A percentile compares a stretch with the other conserved stretches of the same genome.
Evolutionary conservation across 2,888 invertebrate species (phyloP).

Genomic region (Watsonalla cultraria): DNA sequence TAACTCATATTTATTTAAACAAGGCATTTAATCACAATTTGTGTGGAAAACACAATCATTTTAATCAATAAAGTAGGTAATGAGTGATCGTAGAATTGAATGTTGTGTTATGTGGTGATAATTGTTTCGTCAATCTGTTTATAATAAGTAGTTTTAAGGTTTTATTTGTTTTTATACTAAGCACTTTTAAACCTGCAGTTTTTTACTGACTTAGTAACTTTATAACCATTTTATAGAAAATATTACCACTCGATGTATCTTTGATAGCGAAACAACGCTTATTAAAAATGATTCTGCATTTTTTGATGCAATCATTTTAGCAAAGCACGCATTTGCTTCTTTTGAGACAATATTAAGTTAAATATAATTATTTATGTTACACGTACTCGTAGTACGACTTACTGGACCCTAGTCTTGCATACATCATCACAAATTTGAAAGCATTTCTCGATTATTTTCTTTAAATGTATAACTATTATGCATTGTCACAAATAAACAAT

Average conservation of each 20-base stretch:
- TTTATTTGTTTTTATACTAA: slow-evolving; percentile 28
- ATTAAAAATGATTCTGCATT: too few species aligned
- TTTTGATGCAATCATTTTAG: neutral
- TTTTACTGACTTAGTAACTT: too few species aligned
- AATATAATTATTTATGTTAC: too few species aligned
- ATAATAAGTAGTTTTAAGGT: slow-evolving; percentile 19
- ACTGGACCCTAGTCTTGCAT: slow-evolving; percentile 43
- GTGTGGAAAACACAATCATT: neutral
- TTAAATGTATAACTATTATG: slow-evolving; percentile 62
- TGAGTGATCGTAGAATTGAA: neutral
- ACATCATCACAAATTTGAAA: slow-evolving; percentile 52
- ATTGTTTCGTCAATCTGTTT: slow-evolving; percentile 14
- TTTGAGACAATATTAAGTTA: neutral
- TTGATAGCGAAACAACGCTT: too few species aligned
- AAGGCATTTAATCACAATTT: slow-evolving; percentile 20
- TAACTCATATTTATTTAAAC: neutral
- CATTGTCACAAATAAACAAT: slow-evolving; percentile 75
- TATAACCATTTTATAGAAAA: too few species aligned
- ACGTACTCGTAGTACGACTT: slow-evolving; percentile 4
- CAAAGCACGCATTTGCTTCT: neutral
- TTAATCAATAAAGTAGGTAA: neutral
- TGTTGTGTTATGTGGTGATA: slow-evolving; percentile 19
- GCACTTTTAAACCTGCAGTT: slow-evolving; percentile 10
- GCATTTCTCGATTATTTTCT: slow-evolving; percentile 51
- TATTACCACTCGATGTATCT: too few species aligned